phyloP scores from a whole-genome alignment of 2,797 vertebrate species.

The Crocodylus rhombifer region DNA sequence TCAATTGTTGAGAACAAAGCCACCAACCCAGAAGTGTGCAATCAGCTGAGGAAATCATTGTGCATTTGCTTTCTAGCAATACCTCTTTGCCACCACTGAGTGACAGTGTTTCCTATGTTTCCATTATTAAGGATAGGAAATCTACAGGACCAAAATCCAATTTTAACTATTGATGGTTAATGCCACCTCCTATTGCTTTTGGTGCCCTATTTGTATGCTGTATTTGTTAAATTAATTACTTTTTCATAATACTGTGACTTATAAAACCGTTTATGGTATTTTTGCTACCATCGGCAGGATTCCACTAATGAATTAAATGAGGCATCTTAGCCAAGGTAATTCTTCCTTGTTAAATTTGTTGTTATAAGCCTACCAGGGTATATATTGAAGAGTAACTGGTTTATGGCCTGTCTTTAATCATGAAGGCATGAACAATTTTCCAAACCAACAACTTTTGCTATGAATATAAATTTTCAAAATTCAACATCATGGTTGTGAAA shows the following conservation, averaged over 20 bases:
- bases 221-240: slow-evolving; percentile 39
- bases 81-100: slow-evolving; percentile 37
- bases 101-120: slow-evolving; percentile 56
- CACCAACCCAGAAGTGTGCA: rapidly evolving
- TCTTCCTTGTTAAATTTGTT: not conserved
- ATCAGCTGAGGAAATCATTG: not conserved
- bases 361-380: not conserved
- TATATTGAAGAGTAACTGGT: not conserved
- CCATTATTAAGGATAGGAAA: not conserved
- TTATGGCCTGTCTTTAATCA: not conserved
- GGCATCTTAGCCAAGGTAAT: not conserved
- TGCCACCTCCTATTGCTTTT: not conserved
- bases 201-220: not conserved
- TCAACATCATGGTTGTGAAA: not conserved
- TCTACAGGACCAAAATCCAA: not conserved
- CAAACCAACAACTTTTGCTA: not conserved
- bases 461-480: not conserved
- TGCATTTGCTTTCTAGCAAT: slow-evolving; percentile 7
- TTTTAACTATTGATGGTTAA: slow-evolving; percentile 25
- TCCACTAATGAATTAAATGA: slow-evolving; percentile 8
- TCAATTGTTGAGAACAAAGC: not conserved
- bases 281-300: not conserved
- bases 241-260: slow-evolving; percentile 6
- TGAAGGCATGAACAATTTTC: not conserved
- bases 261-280: not conserved